Conservation (phyloP, 64 coral and sea anemone genomes). For the Pocillopora verrucosa region DNA sequence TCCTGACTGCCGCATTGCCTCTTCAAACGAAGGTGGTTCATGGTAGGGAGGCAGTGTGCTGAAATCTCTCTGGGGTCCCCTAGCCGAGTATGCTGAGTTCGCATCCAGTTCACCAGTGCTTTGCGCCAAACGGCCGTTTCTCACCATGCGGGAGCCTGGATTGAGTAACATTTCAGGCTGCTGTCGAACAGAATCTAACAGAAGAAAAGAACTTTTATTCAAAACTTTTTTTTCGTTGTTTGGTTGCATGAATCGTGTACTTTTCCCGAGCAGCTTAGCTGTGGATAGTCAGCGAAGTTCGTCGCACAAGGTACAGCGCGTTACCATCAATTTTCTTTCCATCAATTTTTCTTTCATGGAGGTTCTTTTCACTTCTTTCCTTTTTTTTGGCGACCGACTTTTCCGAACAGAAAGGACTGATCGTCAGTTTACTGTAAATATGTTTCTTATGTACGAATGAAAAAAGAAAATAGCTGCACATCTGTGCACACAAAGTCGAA, state of each 20-base stretch:
- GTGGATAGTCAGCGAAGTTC: too few relatives aligned
- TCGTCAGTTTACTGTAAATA: background rate
- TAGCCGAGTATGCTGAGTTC: slow-evolving; percentile 58
- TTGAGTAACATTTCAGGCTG: slow-evolving; percentile 74
- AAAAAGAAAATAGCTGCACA: too few relatives aligned
- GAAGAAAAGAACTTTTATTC: background rate
- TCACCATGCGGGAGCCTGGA: slow-evolving; percentile 73
- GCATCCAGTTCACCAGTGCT: slow-evolving; percentile 72
- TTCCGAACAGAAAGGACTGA: too few relatives aligned
- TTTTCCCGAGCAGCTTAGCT: too few relatives aligned
- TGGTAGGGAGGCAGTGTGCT: slow-evolving; percentile 80
- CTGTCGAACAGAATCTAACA: slow-evolving; percentile 70
- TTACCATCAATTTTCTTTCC: too few relatives aligned
- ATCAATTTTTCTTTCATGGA: too few relatives aligned
- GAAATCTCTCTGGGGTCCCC: slow-evolving; percentile 81
- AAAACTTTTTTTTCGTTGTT: background rate
- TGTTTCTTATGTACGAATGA: too few relatives aligned
- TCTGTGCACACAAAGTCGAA: too few relatives aligned
- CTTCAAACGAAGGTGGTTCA: slow-evolving; percentile 90
- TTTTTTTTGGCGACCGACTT: too few relatives aligned
- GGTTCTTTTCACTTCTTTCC: too few relatives aligned
- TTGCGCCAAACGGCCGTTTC: slow-evolving; percentile 61
- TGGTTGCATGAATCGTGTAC: too few relatives aligned
- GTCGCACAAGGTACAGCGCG: too few relatives aligned
- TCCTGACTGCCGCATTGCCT: slow-evolving; percentile 86